A percentile compares a stretch with the other conserved stretches of the same genome.
Evolutionary conservation across 1,140 invertebrate genomes (phyloP).

Genomic region (Drosophila bocqueti): DNA sequence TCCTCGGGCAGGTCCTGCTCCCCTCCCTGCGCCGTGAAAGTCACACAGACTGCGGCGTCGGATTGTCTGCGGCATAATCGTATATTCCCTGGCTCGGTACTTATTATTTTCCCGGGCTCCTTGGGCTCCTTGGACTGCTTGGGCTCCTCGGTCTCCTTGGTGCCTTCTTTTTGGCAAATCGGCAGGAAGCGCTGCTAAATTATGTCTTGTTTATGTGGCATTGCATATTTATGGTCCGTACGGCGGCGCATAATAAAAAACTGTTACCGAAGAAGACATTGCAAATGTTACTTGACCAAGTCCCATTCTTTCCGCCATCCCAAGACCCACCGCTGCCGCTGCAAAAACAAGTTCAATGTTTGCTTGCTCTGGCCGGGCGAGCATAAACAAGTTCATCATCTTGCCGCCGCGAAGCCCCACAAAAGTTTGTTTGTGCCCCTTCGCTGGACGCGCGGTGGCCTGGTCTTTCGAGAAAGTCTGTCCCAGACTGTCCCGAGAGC

Average conservation of each 20-base stretch:
- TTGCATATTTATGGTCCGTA: constrained; percentile 75
- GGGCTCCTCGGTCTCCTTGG: constrained; percentile 27
- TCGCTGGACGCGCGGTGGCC: constrained; percentile 45
- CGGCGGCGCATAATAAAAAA: constrained; percentile 73
- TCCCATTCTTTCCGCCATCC: constrained; percentile 28
- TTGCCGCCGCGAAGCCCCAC: constrained; percentile 66
- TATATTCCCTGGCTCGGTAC: constrained; percentile 73
- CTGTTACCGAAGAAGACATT: constrained; percentile 70
- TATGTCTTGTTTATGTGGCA: constrained; percentile 84
- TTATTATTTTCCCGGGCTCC: constrained; percentile 65
- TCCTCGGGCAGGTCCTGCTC: constrained; percentile 48
- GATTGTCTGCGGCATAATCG: constrained; percentile 80
- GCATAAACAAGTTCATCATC: constrained; percentile 74
- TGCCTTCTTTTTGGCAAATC: constrained; percentile 78
- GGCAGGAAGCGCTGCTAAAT: constrained; percentile 80
- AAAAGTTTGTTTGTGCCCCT: constrained; percentile 75
- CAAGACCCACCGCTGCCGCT: constrained; percentile 4
- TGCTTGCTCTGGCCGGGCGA: constrained; percentile 63
- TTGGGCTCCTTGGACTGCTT: constrained; percentile 4
- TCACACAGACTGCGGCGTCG: constrained; percentile 54
- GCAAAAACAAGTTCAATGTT: constrained; percentile 81
- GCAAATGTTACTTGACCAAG: constrained; percentile 78
- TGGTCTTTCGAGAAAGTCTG: constrained; percentile 63
- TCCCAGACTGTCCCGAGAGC: constrained; percentile 23
- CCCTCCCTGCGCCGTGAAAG: constrained; percentile 7